Evolutionary conservation across 2,888 invertebrate species (phyloP), one percentile per base, ranked within the genome.

Genomic region (Linnaemya vulpina): DNA sequence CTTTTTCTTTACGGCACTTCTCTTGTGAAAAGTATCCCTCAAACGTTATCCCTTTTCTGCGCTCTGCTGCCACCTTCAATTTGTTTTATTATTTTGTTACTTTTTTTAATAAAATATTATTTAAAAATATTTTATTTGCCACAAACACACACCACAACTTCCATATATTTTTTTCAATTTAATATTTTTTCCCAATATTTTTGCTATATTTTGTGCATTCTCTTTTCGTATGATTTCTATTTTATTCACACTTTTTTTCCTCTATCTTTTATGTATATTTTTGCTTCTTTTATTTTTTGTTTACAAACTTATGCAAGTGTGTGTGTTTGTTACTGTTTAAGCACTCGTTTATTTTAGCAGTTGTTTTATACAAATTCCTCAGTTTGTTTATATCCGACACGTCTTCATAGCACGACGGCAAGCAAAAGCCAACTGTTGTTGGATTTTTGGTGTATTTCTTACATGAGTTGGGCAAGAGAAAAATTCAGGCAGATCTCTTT

Each of bases 391-490:
- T 10, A 60, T 75, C 78, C 78, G 78, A 65, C 83, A 87, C 89
- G 87, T 88, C 87, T 86, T 88, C 90, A 88, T 87, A 87, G 86
- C 89, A 85, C 89, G 89, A 87, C 88, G 87, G 89, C 90, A 90
- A 90, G 88, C 89, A 90, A 90, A 90, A 89, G 87, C 88, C 88
- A 90, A 90, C 91, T 90, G 90, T 85, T 84, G 20, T 77, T 70
- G 68, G 25, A 49, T 55, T 76, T 76, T 67, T 53, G 17, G 10
- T 53, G 58, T 43, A 49, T 30, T 55, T 55, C 38, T 55, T 25
- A 49, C 49, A 13, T 15, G 25, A 62, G 40, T 20, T 49, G 5
- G 17, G 35, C 40, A 58, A 84, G 70, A 53, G 43, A 65, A 75
- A 13, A 35, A 2, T 17, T 3, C 17, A 11, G 1, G 4, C 30